Conservation (phyloP, 2,797 vertebrate genomes). For the Sebastes dallii region DNA sequence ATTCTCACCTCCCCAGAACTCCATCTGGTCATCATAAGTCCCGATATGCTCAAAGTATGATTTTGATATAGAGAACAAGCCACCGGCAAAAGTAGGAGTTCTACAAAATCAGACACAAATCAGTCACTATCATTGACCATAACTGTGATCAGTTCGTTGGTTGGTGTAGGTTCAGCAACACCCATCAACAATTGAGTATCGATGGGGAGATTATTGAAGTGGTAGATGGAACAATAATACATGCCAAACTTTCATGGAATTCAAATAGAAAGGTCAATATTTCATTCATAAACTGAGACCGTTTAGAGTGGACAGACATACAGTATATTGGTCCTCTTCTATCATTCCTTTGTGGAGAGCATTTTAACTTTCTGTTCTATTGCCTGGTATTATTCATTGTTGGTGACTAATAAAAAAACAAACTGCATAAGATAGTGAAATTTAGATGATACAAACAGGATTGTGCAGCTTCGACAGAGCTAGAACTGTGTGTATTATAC, state of each 20-base stretch:
- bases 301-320: neutral
- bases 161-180: no score
- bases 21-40: conserved; percentile 90
- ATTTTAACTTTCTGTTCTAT: neutral
- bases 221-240: no score
- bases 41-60: conserved; percentile 89
- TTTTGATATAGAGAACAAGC: conserved; percentile 88
- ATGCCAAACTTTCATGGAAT: no score
- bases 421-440: no score
- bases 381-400: neutral
- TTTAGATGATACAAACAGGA: no score
- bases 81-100: conserved; percentile 87
- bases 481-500: no score
- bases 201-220: no score
- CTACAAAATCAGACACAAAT: conserved; percentile 57
- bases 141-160: no score
- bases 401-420: neutral
- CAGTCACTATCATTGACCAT: neutral
- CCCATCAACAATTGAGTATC: no score
- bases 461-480: no score
- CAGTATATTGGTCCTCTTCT: neutral
- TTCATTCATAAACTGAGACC: no score
- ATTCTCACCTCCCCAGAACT: conserved; percentile 92
- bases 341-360: neutral
- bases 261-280: no score